Base-by-base conservation (phyloP, 2,797 vertebrate genomes). In the Rhinophrynus dorsalis region DNA sequence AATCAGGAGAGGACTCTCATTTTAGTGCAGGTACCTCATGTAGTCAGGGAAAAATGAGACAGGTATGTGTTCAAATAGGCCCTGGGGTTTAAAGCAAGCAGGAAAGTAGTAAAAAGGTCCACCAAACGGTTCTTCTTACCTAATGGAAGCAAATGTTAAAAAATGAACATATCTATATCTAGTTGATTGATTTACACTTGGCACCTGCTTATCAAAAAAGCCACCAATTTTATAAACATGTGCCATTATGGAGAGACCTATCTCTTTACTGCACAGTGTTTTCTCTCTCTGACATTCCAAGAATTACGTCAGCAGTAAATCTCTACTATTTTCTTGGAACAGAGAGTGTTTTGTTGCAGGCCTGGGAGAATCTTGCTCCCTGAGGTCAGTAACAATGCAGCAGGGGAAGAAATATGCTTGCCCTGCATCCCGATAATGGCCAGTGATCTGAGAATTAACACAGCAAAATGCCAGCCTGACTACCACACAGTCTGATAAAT, bases 281-380 rank as follows among this genome's bases (percentile, higher is more conserved):
- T 71, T 30, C 24, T 48, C 35, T 37, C n/a, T 17, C 38, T 55
- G 52, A 57, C 51, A 71, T 64, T 71, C 68, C 52, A 26, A 48
- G 60, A 42, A 64, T 71, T 71, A 71, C 50, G 23, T 58, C 32
- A 71, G 24, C 52, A 71, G 24, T 64, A 64, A 57, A 57, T 45
- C 59, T 55, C 23, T 50, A 2, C 42, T 71, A 23, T 58, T 57
- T 50, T 63, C 60, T 24, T 12, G 15, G 44, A 64, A 71, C 68
- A 71, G 62, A 57, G 60, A 32, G 55, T 38, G 7, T 71, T 32
- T 64, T 71, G 68, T 71, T 35, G 23, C 29, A 29, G 40, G 68
- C 27, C 68, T 71, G 60, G 60, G 52, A 64, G 68, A 71, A 71
- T 57, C 51, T 33, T 64, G 42, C 42, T 30, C 32, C 18, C 26